phyloP scores from a whole-genome alignment of 2,888 invertebrate species.

The Cephus sareptanus region DNA sequence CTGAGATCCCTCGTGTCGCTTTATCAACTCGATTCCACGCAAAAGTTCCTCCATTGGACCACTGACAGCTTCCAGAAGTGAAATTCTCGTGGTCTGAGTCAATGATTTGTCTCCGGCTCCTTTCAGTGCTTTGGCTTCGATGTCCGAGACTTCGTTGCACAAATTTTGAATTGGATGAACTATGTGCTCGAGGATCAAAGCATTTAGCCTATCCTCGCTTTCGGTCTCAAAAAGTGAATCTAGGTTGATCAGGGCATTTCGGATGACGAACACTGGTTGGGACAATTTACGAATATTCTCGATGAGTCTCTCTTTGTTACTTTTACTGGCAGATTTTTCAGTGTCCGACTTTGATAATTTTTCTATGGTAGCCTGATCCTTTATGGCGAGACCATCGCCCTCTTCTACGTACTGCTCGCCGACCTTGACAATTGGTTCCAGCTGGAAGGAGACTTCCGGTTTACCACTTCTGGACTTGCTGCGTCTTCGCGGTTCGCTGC shows the following conservation, averaged over 20 bases:
- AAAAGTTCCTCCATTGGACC: conserved; percentile 60
- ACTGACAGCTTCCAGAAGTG: conserved; percentile 55
- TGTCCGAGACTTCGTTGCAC: conserved; percentile 51
- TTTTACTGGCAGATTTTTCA: conserved; percentile 38
- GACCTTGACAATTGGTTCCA: conserved; percentile 7
- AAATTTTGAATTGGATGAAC: conserved; percentile 52
- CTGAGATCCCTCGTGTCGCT: conserved; percentile 36
- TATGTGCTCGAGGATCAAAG: conserved; percentile 45
- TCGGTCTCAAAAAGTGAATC: conserved; percentile 29
- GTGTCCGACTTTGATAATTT: conserved; percentile 29
- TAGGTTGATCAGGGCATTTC: conserved; percentile 47
- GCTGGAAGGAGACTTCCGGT: conserved; percentile 8
- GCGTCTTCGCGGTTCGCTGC: conserved; percentile 24
- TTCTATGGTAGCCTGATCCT: conserved; percentile 14
- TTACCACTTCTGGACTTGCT: conserved; percentile 9
- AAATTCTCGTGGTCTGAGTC: conserved; percentile 49
- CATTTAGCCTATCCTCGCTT: conserved; percentile 38
- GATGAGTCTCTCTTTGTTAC: conserved; percentile 46
- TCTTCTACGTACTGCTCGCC: conserved; percentile 20
- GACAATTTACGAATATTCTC: conserved; percentile 42
- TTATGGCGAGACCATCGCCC: conserved; percentile 14
- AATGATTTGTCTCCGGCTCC: conserved; percentile 50
- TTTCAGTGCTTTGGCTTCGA: conserved; percentile 54
- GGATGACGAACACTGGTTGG: conserved; percentile 45
- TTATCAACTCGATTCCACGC: conserved; percentile 56